phyloP scores from a whole-genome alignment of 2,888 invertebrate species.

The Tryphoninae sp. region DNA sequence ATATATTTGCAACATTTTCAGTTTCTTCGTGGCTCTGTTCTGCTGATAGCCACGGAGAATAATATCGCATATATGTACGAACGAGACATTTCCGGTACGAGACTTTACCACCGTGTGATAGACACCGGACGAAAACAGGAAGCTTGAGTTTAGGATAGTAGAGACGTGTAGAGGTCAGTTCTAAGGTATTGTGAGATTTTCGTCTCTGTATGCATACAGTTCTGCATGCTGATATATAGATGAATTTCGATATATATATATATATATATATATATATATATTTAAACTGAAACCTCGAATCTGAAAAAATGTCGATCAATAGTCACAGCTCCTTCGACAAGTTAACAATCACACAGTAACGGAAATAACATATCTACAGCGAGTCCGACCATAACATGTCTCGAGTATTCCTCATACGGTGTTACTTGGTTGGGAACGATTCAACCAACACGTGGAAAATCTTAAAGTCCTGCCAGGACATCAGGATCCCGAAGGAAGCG shows the following conservation, averaged over 20 bases:
- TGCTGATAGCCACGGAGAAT: background rate
- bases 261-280: background rate
- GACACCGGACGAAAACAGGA: constrained; percentile 74
- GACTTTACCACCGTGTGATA: constrained; percentile 22
- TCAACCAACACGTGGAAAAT: constrained; percentile 73
- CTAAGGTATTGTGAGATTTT: constrained; percentile 3
- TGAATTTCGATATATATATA: background rate
- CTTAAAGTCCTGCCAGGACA: constrained; percentile 70
- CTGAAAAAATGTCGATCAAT: background rate
- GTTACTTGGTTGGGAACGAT: constrained; percentile 54
- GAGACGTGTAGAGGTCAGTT: constrained; percentile 68
- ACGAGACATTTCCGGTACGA: constrained; percentile 34
- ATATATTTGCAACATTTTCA: background rate
- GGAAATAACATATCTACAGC: background rate
- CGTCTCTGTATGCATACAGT: background rate
- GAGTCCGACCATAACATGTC: constrained; percentile 2
- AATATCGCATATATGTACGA: background rate
- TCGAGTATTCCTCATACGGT: constrained; percentile 32
- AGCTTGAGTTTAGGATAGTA: constrained; percentile 71
- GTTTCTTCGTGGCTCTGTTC: constrained; percentile 2
- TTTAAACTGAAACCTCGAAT: background rate
- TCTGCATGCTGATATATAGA: no score
- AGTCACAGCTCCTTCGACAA: no score
- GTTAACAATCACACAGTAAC: no score
- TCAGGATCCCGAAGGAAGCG: constrained; percentile 67